phyloP scores from a whole-genome alignment of 1,140 invertebrate genomes.

The Heliconius melpomene region DNA sequence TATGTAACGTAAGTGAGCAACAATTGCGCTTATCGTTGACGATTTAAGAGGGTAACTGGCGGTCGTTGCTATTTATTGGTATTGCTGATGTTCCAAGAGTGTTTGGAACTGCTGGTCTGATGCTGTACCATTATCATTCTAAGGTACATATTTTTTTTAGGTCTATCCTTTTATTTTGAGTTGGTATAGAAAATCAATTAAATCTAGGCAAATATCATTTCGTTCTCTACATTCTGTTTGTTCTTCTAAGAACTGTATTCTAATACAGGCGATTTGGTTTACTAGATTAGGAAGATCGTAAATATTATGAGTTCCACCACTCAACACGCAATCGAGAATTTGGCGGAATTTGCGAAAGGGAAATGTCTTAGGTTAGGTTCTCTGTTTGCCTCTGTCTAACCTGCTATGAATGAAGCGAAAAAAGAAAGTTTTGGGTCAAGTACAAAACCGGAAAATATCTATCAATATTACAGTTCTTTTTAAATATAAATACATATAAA shows the following conservation, averaged over 20 bases:
- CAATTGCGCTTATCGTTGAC: slow-evolving; percentile 26
- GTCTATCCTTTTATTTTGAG: background rate
- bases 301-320: too few relatives aligned
- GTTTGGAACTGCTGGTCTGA: background rate
- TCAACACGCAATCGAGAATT: too few relatives aligned
- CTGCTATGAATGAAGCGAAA: too few relatives aligned
- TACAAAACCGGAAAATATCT: too few relatives aligned
- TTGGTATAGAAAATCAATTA: background rate
- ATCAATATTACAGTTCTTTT: too few relatives aligned
- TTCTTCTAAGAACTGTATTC: background rate
- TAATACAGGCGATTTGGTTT: too few relatives aligned
- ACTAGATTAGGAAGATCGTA: too few relatives aligned
- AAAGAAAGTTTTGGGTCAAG: too few relatives aligned
- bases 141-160: background rate
- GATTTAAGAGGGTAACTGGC: slow-evolving; percentile 18
- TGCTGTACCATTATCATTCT: background rate
- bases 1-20: slow-evolving; percentile 25
- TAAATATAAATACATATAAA: too few relatives aligned
- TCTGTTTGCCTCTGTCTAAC: too few relatives aligned
- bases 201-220: background rate
- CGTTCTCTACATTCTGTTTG: background rate
- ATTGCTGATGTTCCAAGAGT: slow-evolving; percentile 10
- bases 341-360: too few relatives aligned
- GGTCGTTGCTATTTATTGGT: slow-evolving; percentile 18
- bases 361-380: too few relatives aligned